Evolutionary conservation across 2,113 vertebrate species (phyloP).

Genomic region (Misgurnus anguillicaudatus): DNA sequence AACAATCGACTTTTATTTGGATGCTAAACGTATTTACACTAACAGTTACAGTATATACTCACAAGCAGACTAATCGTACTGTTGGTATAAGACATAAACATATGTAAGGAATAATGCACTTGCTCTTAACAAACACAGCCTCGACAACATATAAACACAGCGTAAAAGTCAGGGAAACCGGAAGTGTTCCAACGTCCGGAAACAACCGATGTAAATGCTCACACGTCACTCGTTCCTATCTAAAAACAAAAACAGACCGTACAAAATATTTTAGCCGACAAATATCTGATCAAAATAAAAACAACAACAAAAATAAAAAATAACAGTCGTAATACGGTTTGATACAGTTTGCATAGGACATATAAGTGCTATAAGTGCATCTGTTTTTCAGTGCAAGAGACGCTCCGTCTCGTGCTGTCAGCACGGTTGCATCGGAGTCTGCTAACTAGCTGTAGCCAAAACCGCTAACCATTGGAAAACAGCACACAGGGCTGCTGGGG

Average conservation of each 20-base stretch:
- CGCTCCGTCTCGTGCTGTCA: constrained; percentile 55
- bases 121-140: neutral
- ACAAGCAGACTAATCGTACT: neutral
- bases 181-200: constrained; percentile 76
- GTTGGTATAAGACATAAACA: neutral
- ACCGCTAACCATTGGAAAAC: constrained; percentile 75
- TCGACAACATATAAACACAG: neutral
- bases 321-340: constrained; percentile 26
- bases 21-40: neutral
- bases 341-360: constrained; percentile 38
- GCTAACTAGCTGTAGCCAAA: constrained; percentile 41
- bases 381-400: constrained; percentile 53
- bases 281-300: constrained; percentile 56
- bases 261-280: constrained; percentile 64
- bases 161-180: constrained; percentile 61
- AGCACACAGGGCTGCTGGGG: constrained; percentile 73
- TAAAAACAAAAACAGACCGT: constrained; percentile 64
- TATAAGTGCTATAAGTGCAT: constrained; percentile 44
- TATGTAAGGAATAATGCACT: neutral
- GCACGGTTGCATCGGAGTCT: constrained; percentile 68
- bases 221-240: constrained; percentile 78
- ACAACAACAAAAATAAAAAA: constrained; percentile 45
- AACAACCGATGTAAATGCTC: constrained; percentile 75
- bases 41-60: neutral
- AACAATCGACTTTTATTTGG: neutral